Conservation (phyloP, 2,888 invertebrate genomes). For the Spodoptera picta region DNA sequence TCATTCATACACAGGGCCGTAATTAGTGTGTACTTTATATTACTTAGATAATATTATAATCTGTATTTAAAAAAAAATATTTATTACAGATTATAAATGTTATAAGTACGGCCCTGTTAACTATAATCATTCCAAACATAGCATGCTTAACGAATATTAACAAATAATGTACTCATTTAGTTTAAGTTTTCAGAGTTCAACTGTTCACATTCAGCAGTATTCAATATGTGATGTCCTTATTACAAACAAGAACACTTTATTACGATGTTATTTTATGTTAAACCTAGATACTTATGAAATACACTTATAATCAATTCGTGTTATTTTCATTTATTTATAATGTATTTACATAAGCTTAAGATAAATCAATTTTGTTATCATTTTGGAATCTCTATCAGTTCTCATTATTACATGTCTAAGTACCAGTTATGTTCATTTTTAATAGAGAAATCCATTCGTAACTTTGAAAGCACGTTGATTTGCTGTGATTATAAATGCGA, state of each 20-base stretch:
- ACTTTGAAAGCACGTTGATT: slow-evolving; percentile 47
- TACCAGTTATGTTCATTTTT: slow-evolving; percentile 30
- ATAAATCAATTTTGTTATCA: slow-evolving; percentile 18
- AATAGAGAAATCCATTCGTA: slow-evolving; percentile 13
- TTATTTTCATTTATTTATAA: slow-evolving; percentile 31
- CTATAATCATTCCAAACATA: slow-evolving; percentile 49
- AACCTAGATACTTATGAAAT: slow-evolving; percentile 22
- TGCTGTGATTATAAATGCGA: slow-evolving; percentile 65
- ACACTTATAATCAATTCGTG: slow-evolving; percentile 14
- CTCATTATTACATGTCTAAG: slow-evolving; percentile 17
- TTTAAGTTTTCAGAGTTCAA: slow-evolving; percentile 53
- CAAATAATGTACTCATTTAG: slow-evolving; percentile 25
- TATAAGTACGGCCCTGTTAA: background rate
- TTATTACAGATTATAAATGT: background rate
- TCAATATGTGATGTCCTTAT: slow-evolving; percentile 59
- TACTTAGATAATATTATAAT: too few relatives aligned
- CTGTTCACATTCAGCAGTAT: slow-evolving; percentile 58
- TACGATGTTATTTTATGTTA: slow-evolving; percentile 53
- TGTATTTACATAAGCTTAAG: slow-evolving; percentile 26
- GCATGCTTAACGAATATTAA: slow-evolving; percentile 9
- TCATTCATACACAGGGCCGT: too few relatives aligned
- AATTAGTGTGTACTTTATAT: background rate
- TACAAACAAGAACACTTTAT: slow-evolving; percentile 54
- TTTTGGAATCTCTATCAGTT: slow-evolving; percentile 51
- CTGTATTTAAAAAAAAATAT: too few relatives aligned